phyloP scores from a whole-genome alignment of 2,888 invertebrate species.

The Terebella lapidaria region DNA sequence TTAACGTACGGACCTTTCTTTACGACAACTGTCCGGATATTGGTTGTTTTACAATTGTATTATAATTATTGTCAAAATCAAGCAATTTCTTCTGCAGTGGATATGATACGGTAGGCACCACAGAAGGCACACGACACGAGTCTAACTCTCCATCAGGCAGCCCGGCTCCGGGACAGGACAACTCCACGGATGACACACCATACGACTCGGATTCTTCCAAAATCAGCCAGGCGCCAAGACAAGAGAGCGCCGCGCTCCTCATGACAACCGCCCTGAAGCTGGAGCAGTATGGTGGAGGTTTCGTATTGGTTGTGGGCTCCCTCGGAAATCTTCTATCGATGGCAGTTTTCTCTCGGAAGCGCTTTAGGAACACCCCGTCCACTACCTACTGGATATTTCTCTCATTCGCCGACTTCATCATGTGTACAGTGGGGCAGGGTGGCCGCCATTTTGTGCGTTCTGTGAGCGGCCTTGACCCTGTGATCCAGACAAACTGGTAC shows the following conservation, averaged over 20 bases:
- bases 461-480: conserved; percentile 5
- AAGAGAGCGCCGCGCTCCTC: neutral
- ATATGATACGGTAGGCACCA: no score
- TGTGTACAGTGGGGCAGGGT: conserved; percentile 1
- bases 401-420: neutral
- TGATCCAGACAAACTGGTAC: neutral
- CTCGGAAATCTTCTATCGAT: conserved; percentile 7
- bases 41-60: no score
- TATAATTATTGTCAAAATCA: no score
- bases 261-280: neutral
- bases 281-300: conserved; percentile 10
- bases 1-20: no score
- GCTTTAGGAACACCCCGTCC: neutral
- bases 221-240: no score
- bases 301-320: conserved; percentile 2
- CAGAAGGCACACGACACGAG: no score
- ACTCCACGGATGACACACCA: no score
- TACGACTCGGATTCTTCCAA: no score
- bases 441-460: conserved; percentile 6
- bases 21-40: no score
- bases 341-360: neutral
- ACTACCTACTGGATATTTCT: conserved; percentile 1
- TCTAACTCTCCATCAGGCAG: no score
- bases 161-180: no score
- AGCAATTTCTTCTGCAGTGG: no score